Evolutionary conservation across 2,113 vertebrate genomes (phyloP), one percentile per base, ranked within the genome.

Genomic region (Notothenia rossii): DNA sequence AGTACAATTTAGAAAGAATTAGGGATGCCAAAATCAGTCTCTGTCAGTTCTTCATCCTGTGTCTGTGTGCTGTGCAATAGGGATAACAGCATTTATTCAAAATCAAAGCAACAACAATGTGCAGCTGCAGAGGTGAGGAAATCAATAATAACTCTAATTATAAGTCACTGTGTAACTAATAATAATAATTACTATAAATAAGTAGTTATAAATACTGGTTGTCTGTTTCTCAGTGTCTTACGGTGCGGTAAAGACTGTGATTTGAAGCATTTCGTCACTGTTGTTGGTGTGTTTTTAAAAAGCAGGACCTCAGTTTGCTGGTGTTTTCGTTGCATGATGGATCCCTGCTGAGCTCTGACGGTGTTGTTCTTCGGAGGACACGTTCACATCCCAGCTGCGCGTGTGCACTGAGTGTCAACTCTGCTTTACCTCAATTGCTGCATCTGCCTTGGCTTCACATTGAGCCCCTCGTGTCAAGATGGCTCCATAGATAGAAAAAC

Each of bases 391-490:
- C 68, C 75, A 82, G 79, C 81, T 87, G 77, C 25, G 12, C 0
- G 10, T 79, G 20, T 59, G 68, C 56, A 53, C 22, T 4, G 40
- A 66, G 56, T 82, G 86, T 91, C 85, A 48, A 55, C 70, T 81
- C 68, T 72, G 83, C 70, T 91, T 89, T 75, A 61, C 64, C 51
- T 89, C 87, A 85, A n/a, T 46, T 70, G 55, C 20, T 25, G 63
- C 56, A 67, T 58, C 68, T 46, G 68, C 25, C 17, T 56, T 40
- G 59, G 65, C 59, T 75, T 83, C 69, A 49, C 54, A 68, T 62
- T 40, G n/a, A 56, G 61, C 55, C 72, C 58, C 62, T 63, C 11
- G 8, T 55, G 59, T 89, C 54, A 68, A 66, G 63, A 64, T 67
- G 83, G n/a, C 68, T 82, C 61, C 29, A 56, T 22, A 73, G 75